Conservation (phyloP, 2,797 vertebrate genomes). For the Macroramphosus scolopax region DNA sequence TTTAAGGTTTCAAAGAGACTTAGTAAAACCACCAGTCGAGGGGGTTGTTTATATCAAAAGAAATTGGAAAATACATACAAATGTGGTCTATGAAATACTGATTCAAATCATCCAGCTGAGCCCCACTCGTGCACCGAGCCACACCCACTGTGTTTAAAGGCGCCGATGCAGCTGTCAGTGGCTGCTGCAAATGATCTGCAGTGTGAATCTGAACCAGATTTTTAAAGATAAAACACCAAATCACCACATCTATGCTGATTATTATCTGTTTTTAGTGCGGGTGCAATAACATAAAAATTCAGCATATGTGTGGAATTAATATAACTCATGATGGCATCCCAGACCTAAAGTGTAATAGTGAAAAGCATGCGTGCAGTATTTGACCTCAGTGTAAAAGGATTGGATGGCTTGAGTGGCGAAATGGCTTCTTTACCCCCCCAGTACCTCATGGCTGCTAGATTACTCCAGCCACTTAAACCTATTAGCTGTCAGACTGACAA, state of each 20-base stretch:
- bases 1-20: background rate
- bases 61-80: too few species aligned
- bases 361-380: slow-evolving; percentile 31
- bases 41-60: background rate
- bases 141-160: slow-evolving; percentile 61
- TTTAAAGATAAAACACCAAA: too few species aligned
- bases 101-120: too few species aligned
- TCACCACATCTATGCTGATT: background rate
- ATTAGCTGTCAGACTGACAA: slow-evolving; percentile 69
- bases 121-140: slow-evolving; percentile 6
- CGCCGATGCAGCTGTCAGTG: slow-evolving; percentile 19
- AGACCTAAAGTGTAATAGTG: too few species aligned
- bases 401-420: slow-evolving; percentile 18
- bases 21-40: background rate
- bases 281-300: background rate
- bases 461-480: slow-evolving; percentile 66
- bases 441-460: slow-evolving; percentile 40
- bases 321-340: too few species aligned
- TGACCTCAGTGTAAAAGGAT: slow-evolving; percentile 42
- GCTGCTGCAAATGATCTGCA: slow-evolving; percentile 1
- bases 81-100: too few species aligned
- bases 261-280: background rate
- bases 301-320: slow-evolving; percentile 1
- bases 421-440: slow-evolving; percentile 13
- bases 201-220: background rate